Conservation (phyloP, 1,140 invertebrate species). For the Propsilocerus akamusi region DNA sequence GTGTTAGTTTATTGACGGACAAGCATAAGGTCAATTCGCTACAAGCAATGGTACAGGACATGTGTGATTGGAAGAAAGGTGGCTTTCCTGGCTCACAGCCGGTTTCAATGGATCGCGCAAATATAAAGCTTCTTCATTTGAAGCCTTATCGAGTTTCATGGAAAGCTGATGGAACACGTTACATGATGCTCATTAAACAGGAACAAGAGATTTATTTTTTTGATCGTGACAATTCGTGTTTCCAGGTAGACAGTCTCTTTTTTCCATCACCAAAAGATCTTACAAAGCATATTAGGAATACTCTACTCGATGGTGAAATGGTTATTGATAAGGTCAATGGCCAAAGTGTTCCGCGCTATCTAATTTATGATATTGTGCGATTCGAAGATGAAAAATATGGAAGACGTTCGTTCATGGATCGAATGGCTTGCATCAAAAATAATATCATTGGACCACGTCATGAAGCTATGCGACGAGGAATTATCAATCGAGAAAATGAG, state of each 20-base stretch:
- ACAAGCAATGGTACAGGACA: conserved; percentile 55
- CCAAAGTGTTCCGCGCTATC: conserved; percentile 61
- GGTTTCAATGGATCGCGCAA: conserved; percentile 82
- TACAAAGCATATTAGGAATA: conserved; percentile 52
- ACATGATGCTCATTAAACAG: conserved; percentile 89
- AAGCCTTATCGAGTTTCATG: conserved; percentile 92
- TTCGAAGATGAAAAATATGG: conserved; percentile 66
- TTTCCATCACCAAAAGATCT: conserved; percentile 64
- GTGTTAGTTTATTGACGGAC: conserved; percentile 32
- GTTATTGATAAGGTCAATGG: conserved; percentile 73
- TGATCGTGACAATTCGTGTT: conserved; percentile 91
- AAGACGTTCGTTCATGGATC: conserved; percentile 47
- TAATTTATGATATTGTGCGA: conserved; percentile 90
- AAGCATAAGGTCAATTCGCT: conserved; percentile 41
- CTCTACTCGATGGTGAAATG: conserved; percentile 93
- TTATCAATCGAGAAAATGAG: conserved; percentile 56
- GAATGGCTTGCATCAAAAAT: conserved; percentile 58
- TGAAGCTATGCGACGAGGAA: conserved; percentile 51
- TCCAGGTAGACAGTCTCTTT: conserved; percentile 57
- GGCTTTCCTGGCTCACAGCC: conserved; percentile 95
- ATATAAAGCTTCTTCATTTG: conserved; percentile 53
- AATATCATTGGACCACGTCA: conserved; percentile 47
- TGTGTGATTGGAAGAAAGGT: conserved; percentile 58
- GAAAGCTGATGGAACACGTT: conserved; percentile 98
- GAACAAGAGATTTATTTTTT: conserved; percentile 77